Conservation (phyloP, 2,113 vertebrate species). For the Colaptes auratus region DNA sequence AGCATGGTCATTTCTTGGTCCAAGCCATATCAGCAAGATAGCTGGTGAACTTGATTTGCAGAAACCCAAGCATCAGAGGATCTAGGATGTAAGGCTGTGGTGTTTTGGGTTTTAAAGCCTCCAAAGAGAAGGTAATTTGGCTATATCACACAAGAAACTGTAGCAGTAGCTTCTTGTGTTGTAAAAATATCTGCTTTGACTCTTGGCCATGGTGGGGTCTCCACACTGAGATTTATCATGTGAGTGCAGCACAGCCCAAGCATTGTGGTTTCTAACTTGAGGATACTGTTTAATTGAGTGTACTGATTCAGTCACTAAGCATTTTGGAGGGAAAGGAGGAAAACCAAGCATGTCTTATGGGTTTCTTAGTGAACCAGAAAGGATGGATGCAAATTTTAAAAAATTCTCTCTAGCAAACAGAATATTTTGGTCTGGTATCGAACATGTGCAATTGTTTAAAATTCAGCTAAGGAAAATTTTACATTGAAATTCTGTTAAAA, state of each 20-base stretch:
- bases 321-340: background rate
- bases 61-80: background rate
- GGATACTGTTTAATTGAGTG: background rate
- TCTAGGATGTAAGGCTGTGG: background rate
- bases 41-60: background rate
- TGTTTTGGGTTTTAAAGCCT: background rate
- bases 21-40: rapidly evolving
- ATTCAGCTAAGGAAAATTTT: background rate
- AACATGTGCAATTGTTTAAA: background rate
- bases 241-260: background rate
- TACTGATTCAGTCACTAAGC: background rate
- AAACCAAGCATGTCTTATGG: background rate
- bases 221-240: background rate
- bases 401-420: background rate
- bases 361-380: background rate
- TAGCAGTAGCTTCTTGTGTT: background rate
- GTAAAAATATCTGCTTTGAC: background rate
- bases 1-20: background rate
- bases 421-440: background rate
- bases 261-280: background rate
- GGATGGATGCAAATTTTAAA: background rate
- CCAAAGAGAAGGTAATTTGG: background rate
- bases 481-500: background rate
- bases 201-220: rapidly evolving
- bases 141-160: background rate